These are phyloP conservation scores for Magallana ariakensis DNA, from an alignment of 1,140 invertebrate species.

Conservation along the genomic window DNA sequence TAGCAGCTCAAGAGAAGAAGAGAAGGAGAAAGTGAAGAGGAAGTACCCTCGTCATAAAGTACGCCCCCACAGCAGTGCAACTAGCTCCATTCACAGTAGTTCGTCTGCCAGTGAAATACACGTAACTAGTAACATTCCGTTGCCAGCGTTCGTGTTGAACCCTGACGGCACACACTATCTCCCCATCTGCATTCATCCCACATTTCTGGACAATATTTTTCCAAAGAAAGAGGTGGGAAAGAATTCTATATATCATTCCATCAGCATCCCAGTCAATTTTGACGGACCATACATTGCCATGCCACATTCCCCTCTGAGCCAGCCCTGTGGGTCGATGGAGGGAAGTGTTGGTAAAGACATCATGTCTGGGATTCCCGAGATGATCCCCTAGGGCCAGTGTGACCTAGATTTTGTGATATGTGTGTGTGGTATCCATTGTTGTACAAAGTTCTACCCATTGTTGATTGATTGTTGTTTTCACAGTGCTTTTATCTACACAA, in stretches of 20 bases:
- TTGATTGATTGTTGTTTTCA: background rate
- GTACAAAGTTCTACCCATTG: background rate
- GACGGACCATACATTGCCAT: slow-evolving; percentile 67
- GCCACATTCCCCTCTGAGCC: slow-evolving; percentile 37
- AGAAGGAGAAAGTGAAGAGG: slow-evolving; percentile 53
- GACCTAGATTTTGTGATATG: background rate
- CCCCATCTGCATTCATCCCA: slow-evolving; percentile 91
- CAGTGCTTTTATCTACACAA: background rate
- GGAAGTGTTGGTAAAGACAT: background rate
- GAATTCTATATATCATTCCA: slow-evolving; percentile 88
- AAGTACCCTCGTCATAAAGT: slow-evolving; percentile 70
- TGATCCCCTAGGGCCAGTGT: background rate
- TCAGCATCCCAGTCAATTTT: slow-evolving; percentile 80
- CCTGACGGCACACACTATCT: slow-evolving; percentile 94
- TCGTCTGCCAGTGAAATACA: background rate
- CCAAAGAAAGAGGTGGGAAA: slow-evolving; percentile 77
- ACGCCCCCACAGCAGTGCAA: slow-evolving; percentile 53
- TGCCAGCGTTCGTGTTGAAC: slow-evolving; percentile 90
- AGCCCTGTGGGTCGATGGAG: background rate
- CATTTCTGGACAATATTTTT: slow-evolving; percentile 87
- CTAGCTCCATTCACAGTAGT: slow-evolving; percentile 59
- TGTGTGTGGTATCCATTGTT: background rate
- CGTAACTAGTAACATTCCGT: slow-evolving; percentile 59
- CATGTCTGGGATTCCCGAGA: background rate
- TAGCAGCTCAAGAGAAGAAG: slow-evolving; percentile 65